These are phyloP conservation scores for Laticauda laticaudata DNA, from an alignment of 2,113 vertebrate genomes.

Conservation along the genomic window DNA sequence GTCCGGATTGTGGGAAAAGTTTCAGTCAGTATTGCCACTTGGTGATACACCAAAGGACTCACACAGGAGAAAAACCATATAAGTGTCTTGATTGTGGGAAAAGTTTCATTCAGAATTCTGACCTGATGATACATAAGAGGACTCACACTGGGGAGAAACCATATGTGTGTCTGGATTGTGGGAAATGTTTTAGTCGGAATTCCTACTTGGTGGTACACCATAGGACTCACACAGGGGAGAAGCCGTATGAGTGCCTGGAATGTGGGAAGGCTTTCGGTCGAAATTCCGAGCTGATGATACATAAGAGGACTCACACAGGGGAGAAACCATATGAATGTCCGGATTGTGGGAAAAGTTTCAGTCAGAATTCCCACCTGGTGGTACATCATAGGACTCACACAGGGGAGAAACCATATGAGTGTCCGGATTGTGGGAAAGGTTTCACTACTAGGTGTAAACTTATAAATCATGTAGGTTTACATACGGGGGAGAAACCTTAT, in stretches of 20 bases:
- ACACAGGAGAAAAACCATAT: not conserved
- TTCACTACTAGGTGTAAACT: not conserved
- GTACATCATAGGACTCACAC: not conserved
- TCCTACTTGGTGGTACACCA: not conserved
- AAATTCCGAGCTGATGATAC: not conserved
- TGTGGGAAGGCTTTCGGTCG: not conserved
- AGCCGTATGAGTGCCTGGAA: not conserved
- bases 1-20: not conserved
- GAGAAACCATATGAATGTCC: not conserved
- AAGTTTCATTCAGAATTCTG: not conserved
- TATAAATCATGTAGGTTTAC: not conserved
- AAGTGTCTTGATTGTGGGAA: not conserved
- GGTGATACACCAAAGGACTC: not conserved
- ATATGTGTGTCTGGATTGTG: not conserved
- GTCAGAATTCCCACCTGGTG: not conserved
- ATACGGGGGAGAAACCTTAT: not conserved
- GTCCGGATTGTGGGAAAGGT: not conserved
- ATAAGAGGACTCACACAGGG: not conserved
- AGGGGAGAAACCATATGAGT: not conserved
- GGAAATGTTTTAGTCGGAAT: not conserved
- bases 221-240: not conserved
- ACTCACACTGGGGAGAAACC: not conserved
- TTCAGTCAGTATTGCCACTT: not conserved
- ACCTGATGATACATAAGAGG: not conserved
- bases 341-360: not conserved